Evolutionary conservation across 2,888 invertebrate genomes (phyloP), one percentile per base, ranked within the genome.

Genomic region (Sericinus montela): DNA sequence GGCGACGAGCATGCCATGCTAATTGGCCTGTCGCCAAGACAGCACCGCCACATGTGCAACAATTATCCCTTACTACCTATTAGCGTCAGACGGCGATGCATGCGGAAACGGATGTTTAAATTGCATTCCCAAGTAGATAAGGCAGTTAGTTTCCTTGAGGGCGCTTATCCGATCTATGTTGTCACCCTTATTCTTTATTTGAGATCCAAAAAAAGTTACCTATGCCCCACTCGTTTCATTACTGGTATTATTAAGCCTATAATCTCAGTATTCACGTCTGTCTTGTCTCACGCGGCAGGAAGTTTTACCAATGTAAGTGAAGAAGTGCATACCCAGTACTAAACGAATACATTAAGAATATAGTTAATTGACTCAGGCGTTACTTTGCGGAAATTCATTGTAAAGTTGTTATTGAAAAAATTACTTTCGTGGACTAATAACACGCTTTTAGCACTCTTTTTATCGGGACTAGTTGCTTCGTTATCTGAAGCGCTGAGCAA

Each of bases 21-120:
- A 87, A 88, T 88, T 88, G 87, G 85, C 76, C 83, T 84, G 88
- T 87, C 88, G 88, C 87, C 86, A 79, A 64, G 61, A 64, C 65
- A 58, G 63, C 58, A 62, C 61, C 63, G 67, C 69, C 85, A 87
- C 87, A 87, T 86, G 86, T 88, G 86, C 75, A 59, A 82, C 86
- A 86, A 88, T 86, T 86, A 87, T 84, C 77, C 84, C 80, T 74
- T 81, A 83, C 80, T 73, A 78, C 74, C 84, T 86, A 87, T 87
- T 86, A 86, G 78, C 71, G 65, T 68, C 66, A 63, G 19, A 64
- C 62, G 67, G 67, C 69, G 73, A 73, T 83, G 78, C 73, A 77
- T 84, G 76, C 86, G 87, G 87, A 88, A 88, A 83, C 87, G 88
- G 87, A 88, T 87, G 86, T 87, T 85, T 82, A 79, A 87, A 86